phyloP scores from a whole-genome alignment of 2,888 invertebrate species.

The Hydrotaea diabolus region DNA sequence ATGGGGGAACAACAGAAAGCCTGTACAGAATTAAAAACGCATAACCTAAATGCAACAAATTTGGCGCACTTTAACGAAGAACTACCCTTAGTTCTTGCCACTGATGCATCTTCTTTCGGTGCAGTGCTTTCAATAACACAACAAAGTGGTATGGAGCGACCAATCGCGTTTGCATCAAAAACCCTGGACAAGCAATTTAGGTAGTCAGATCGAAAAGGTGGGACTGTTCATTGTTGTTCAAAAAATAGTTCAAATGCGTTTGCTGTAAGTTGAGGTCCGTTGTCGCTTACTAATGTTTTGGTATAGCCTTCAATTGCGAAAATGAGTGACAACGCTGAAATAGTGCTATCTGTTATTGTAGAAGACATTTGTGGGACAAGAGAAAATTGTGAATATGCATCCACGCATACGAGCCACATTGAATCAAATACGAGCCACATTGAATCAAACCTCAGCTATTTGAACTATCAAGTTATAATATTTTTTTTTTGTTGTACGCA shows the following conservation, averaged over 20 bases:
- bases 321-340: constrained; percentile 22
- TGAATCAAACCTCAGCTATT: background rate
- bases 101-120: too few species aligned
- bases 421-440: constrained; percentile 28
- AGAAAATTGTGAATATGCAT: constrained; percentile 40
- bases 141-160: too few species aligned
- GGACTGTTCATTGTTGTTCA: constrained; percentile 19
- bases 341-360: constrained; percentile 23
- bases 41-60: background rate
- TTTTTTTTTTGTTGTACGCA: constrained; percentile 17
- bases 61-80: constrained; percentile 47
- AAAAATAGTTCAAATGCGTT: constrained; percentile 52
- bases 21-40: too few species aligned
- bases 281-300: constrained; percentile 69
- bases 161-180: too few species aligned
- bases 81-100: too few species aligned
- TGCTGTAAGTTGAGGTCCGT: constrained; percentile 67
- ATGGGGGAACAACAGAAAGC: background rate
- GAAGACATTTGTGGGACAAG: constrained; percentile 28
- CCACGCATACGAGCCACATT: constrained; percentile 46
- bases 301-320: constrained; percentile 67
- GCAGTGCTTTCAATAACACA: too few species aligned
- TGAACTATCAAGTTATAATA: too few species aligned
- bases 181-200: constrained; percentile 18
- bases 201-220: constrained; percentile 48